Conservation (phyloP, 2,113 vertebrate species). For the Ptyas mucosa region DNA sequence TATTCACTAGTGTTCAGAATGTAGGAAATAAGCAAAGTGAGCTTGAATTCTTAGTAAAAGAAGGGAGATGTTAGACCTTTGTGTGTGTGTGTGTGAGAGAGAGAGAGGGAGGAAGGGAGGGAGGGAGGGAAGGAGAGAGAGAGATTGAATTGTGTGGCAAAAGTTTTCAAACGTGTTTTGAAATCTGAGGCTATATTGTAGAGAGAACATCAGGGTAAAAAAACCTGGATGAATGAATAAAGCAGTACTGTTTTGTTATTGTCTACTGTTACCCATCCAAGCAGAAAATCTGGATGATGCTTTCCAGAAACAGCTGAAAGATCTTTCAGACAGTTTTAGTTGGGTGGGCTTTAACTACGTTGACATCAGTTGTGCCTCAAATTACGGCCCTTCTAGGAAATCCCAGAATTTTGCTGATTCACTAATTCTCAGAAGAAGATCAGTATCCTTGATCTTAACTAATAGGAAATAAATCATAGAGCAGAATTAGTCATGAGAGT, state of each 20-base stretch:
- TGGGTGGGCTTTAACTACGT: not conserved
- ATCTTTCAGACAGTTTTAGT: not conserved
- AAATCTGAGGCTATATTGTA: not conserved
- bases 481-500: not conserved
- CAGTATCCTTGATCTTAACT: not conserved
- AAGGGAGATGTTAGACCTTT: not conserved
- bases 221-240: not conserved
- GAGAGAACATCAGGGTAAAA: not conserved
- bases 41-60: not conserved
- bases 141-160: not conserved
- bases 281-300: not conserved
- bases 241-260: not conserved
- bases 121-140: not conserved
- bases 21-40: not conserved
- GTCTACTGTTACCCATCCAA: not conserved
- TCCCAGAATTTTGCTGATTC: not conserved
- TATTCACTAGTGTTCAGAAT: not conserved
- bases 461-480: not conserved
- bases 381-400: not conserved
- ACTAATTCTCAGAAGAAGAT: not conserved
- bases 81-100: too few species aligned
- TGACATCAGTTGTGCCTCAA: not conserved
- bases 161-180: not conserved
- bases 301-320: not conserved
- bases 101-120: not conserved